Base-by-base conservation (phyloP, 1,140 invertebrate genomes). In the Heliconius congener region DNA sequence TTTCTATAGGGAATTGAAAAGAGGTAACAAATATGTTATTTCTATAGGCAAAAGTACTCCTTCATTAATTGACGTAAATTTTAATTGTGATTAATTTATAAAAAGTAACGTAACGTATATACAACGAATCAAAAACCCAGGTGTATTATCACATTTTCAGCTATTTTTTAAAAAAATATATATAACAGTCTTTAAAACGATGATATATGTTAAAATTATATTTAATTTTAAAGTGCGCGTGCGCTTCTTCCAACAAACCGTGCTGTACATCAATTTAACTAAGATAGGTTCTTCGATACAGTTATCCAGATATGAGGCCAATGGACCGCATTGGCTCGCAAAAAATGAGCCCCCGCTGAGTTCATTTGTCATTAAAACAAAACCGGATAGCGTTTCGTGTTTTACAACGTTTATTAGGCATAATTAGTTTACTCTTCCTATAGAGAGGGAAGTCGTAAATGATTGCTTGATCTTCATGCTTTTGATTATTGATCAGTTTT, bases 261-360 rank as follows among this genome's bases (percentile, higher is more conserved):
- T 6, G 60, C 0, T 66, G 27, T 66, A 66, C 60, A 30, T 66
- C 27, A 70, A 78, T 72, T 75, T 78, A 39, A 84, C 80, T 79
- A 70, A 82, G 75, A 82, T 81, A 83, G 82, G 79, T 78, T 82
- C 76, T 84, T 57, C 73, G 73, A 23, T 83, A 86, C 85, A 83
- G 85, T 86, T 86, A 86, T 60, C 23, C 57, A 52, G 74, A 80
- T 81, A 78, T 66, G 81, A 76, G 79, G 81, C 79, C 78, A 79
- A 76, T 71, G 81, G 74, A 79, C 81, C 77, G 78, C 50, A 74
- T 66, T 66, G 46, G 74, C 60, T 71, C 60, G 74, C 77, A 82
- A 82, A 82, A 82, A 82, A 81, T 55, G n/a, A 42, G 77, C 71
- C 55, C 76, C 80, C 77, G 73, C 80, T 81, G 80, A 81, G 34